Conservation (phyloP, 2,113 vertebrate genomes). For the Lycocorax pyrrhopterus region DNA sequence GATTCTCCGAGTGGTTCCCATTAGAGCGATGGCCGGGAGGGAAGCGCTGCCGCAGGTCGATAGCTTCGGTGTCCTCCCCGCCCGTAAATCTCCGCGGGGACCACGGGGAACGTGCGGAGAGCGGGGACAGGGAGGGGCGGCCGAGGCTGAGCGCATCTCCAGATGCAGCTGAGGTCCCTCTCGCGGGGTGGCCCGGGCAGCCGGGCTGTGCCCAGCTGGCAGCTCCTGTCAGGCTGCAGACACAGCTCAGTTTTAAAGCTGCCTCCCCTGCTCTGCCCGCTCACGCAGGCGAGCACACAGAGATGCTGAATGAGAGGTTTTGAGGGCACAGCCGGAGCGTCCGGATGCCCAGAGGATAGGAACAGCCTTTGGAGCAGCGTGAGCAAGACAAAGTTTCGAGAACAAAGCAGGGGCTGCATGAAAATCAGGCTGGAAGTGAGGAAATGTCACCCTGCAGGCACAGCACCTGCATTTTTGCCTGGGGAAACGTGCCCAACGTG, state of each 20-base stretch:
- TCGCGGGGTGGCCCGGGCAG: background rate
- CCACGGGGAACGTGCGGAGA: accelerated
- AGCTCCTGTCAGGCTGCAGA: background rate
- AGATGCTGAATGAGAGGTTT: background rate
- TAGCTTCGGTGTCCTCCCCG: background rate
- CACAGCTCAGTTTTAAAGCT: background rate
- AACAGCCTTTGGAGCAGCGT: background rate
- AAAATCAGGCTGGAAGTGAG: background rate
- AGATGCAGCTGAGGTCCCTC: background rate
- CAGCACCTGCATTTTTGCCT: accelerated
- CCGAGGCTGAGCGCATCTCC: background rate
- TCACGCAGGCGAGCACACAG: background rate
- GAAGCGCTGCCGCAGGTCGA: background rate
- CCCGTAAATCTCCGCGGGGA: background rate
- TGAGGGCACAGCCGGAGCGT: background rate
- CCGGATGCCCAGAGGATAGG: background rate
- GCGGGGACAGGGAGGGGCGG: background rate
- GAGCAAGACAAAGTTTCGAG: background rate
- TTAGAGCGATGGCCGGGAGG: background rate
- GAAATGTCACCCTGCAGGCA: background rate
- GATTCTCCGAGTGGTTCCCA: background rate
- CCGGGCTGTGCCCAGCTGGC: background rate
- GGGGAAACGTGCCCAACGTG: accelerated
- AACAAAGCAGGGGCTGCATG: background rate
- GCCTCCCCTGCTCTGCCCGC: background rate